Evolutionary conservation across 1,140 invertebrate species (phyloP).

Genomic region (Drosophila nigromelanica): DNA sequence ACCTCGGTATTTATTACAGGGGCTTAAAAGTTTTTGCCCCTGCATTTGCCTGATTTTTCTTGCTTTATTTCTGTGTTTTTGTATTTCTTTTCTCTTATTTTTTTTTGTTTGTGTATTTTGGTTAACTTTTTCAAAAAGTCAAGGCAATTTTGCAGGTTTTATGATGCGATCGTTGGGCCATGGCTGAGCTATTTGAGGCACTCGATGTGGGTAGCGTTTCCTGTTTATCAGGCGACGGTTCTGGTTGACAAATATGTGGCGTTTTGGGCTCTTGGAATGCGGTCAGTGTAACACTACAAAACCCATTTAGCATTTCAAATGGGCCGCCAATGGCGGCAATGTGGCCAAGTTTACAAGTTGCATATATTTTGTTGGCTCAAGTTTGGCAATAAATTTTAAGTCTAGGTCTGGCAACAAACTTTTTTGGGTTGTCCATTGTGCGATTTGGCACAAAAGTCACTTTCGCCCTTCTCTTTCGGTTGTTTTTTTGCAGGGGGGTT

Average conservation of each 20-base stretch:
- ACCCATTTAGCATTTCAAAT: slow-evolving; percentile 71
- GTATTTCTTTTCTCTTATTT: not conserved
- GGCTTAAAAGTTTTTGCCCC: slow-evolving; percentile 60
- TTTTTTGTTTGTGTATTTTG: slow-evolving; percentile 21
- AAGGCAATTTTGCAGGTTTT: slow-evolving; percentile 65
- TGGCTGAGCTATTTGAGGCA: slow-evolving; percentile 17
- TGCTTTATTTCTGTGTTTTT: slow-evolving; percentile 9
- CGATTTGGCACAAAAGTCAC: slow-evolving; percentile 28
- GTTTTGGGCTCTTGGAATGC: slow-evolving; percentile 66
- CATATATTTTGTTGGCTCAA: slow-evolving; percentile 54
- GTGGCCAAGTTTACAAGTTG: slow-evolving; percentile 54
- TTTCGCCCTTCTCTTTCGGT: slow-evolving; percentile 9
- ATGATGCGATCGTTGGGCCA: slow-evolving; percentile 69
- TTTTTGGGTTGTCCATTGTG: slow-evolving; percentile 44
- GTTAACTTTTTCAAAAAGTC: slow-evolving; percentile 33
- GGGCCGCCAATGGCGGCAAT: slow-evolving; percentile 32
- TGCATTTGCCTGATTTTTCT: slow-evolving; percentile 12
- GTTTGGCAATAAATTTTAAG: slow-evolving; percentile 76
- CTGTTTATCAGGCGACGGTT: slow-evolving; percentile 59
- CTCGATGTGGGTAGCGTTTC: slow-evolving; percentile 63
- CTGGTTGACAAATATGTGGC: slow-evolving; percentile 73
- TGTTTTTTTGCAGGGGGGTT: not conserved
- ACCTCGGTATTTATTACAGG: slow-evolving; percentile 69
- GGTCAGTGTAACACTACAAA: slow-evolving; percentile 67
- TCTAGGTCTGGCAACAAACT: slow-evolving; percentile 57